Base-by-base conservation (phyloP, 1,140 invertebrate species). In the Polyergus mexicanus region DNA sequence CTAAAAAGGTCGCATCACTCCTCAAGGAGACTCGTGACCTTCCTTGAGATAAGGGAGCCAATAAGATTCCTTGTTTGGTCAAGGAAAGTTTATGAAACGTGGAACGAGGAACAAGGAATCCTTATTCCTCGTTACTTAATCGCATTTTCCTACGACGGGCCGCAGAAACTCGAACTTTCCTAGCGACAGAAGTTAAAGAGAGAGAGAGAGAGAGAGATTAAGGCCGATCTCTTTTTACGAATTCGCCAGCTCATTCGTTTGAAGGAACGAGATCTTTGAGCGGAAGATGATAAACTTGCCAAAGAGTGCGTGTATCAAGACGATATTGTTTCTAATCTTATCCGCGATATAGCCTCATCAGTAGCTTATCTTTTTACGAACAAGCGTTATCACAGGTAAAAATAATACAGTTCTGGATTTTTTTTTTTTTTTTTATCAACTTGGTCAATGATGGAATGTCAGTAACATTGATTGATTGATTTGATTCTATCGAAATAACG, bases 51-150 rank as follows among this genome's bases (percentile, higher is more conserved):
- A n/a, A n/a, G n/a, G n/a, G n/a, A n/a, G n/a, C n/a, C n/a, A n/a
- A n/a, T n/a, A n/a, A n/a, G n/a, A n/a, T n/a, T n/a, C n/a, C n/a
- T n/a, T n/a, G n/a, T n/a, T n/a, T n/a, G n/a, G n/a, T n/a, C n/a
- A n/a, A n/a, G n/a, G n/a, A n/a, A n/a, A n/a, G n/a, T n/a, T n/a
- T n/a, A n/a, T n/a, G n/a, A n/a, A n/a, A n/a, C n/a, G n/a, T n/a
- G n/a, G n/a, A n/a, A n/a, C n/a, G n/a, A n/a, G n/a, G n/a, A n/a
- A n/a, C n/a, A n/a, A n/a, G n/a, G n/a, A n/a, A n/a, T n/a, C n/a
- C n/a, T n/a, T n/a, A n/a, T n/a, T n/a, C n/a, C 78, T 83, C 56
- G 66, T 74, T 83, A 83, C 38, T 83, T 28, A 83, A 83, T 83
- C 56, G 78, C 68, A 83, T 83, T 83, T 83, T 80, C 77, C 77